Conservation (phyloP, 1,140 invertebrate species). For the Pararge aegeria region DNA sequence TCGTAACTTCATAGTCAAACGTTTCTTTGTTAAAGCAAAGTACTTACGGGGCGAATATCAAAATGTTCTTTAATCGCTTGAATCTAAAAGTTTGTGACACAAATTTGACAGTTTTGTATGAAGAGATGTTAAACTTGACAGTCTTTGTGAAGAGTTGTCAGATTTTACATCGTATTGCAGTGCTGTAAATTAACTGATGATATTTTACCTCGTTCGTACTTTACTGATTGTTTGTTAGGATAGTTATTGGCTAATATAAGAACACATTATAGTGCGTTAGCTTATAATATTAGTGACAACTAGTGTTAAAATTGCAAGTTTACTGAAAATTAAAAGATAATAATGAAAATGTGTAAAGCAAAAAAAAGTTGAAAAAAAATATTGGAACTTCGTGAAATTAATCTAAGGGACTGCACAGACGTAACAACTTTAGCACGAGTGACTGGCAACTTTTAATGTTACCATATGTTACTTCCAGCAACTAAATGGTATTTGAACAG, state of each 20-base stretch:
- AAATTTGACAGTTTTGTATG: background rate
- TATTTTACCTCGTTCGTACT: conserved; percentile 22
- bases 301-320: conserved; percentile 78
- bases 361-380: conserved; percentile 41
- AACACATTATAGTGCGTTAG: conserved; percentile 60
- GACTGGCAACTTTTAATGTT: too few relatives aligned
- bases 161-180: background rate
- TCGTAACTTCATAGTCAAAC: conserved; percentile 17
- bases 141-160: background rate
- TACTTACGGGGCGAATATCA: conserved; percentile 23
- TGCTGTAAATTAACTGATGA: too few relatives aligned
- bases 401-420: conserved; percentile 7
- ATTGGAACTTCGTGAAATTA: conserved; percentile 33
- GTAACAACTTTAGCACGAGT: too few relatives aligned
- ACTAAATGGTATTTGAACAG: too few relatives aligned
- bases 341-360: conserved; percentile 51
- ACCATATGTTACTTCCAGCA: too few relatives aligned
- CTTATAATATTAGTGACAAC: conserved; percentile 79
- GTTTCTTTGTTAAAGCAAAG: conserved; percentile 16
- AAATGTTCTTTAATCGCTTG: background rate
- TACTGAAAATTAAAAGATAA: conserved; percentile 58
- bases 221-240: conserved; percentile 29
- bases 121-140: background rate
- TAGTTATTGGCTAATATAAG: conserved; percentile 46
- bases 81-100: too few relatives aligned